phyloP scores from a whole-genome alignment of 2,113 vertebrate genomes.

The Neogale vison region DNA sequence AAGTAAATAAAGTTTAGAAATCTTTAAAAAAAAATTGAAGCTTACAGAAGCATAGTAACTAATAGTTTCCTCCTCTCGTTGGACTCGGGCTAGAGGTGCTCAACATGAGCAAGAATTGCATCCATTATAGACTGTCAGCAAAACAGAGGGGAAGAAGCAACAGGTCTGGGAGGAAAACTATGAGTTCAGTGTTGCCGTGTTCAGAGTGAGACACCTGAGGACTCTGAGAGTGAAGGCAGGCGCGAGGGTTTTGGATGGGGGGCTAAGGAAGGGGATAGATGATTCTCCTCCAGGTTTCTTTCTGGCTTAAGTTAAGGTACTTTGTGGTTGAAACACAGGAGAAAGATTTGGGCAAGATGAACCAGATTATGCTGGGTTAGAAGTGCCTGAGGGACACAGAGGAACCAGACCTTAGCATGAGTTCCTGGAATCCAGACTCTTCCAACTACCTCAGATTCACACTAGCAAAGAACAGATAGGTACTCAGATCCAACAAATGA shows the following conservation, averaged over 20 bases:
- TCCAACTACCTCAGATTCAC: background rate
- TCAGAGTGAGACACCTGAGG: background rate
- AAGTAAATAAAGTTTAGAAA: no score
- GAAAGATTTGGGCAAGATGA: background rate
- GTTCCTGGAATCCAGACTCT: background rate
- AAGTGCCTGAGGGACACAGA: background rate
- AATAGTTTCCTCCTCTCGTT: background rate
- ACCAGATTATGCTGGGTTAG: background rate
- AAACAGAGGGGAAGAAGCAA: background rate
- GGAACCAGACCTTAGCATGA: background rate
- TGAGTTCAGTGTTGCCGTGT: background rate
- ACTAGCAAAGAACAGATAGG: background rate
- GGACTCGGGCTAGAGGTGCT: background rate
- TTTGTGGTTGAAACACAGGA: background rate
- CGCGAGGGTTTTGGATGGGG: background rate
- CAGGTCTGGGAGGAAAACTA: background rate
- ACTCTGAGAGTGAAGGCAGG: background rate
- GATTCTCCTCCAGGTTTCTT: background rate
- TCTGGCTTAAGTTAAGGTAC: background rate
- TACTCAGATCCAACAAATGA: background rate
- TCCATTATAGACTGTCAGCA: background rate
- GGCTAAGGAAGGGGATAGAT: background rate
- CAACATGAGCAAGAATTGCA: background rate
- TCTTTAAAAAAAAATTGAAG: background rate
- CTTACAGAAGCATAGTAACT: background rate